Percentiles rank a stretch among this genome's conserved stretches.
These are phyloP conservation scores for Chymomyza fuscimana DNA, from an alignment of 2,888 invertebrate genomes.

Conservation along the genomic window DNA sequence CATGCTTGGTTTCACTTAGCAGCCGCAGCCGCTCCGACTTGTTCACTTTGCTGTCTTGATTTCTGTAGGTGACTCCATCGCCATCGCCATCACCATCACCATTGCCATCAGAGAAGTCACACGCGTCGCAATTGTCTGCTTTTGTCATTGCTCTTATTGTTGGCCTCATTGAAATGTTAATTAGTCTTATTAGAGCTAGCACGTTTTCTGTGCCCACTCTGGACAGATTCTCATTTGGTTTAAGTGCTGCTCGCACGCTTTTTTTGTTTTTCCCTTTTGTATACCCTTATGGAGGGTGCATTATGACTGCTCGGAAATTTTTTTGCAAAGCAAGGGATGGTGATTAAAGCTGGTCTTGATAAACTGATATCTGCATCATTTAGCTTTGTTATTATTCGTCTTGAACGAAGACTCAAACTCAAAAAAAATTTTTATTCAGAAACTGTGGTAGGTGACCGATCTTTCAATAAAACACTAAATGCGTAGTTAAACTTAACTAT, in stretches of 20 bases:
- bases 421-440: too few relatives aligned
- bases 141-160: slow-evolving; percentile 17
- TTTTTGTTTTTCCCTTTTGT: slow-evolving; percentile 7
- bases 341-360: too few relatives aligned
- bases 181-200: slow-evolving; percentile 38
- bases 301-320: too few relatives aligned
- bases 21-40: not conserved
- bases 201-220: slow-evolving; percentile 8
- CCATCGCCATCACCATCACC: not conserved
- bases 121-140: slow-evolving; percentile 11
- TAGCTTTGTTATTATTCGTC: too few relatives aligned
- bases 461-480: too few relatives aligned
- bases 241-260: not conserved
- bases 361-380: too few relatives aligned
- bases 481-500: too few relatives aligned
- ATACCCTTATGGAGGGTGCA: not conserved
- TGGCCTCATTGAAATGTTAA: slow-evolving; percentile 39
- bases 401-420: too few relatives aligned
- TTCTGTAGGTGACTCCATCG: not conserved
- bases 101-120: slow-evolving; percentile 12
- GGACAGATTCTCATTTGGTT: not conserved
- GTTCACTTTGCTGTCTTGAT: not conserved
- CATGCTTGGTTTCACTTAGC: slow-evolving; percentile 9
- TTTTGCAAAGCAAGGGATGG: too few relatives aligned
- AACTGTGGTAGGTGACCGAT: too few relatives aligned